These are phyloP conservation scores for Rotaria socialis DNA, from an alignment of 2,888 invertebrate genomes.

Conservation along the genomic window DNA sequence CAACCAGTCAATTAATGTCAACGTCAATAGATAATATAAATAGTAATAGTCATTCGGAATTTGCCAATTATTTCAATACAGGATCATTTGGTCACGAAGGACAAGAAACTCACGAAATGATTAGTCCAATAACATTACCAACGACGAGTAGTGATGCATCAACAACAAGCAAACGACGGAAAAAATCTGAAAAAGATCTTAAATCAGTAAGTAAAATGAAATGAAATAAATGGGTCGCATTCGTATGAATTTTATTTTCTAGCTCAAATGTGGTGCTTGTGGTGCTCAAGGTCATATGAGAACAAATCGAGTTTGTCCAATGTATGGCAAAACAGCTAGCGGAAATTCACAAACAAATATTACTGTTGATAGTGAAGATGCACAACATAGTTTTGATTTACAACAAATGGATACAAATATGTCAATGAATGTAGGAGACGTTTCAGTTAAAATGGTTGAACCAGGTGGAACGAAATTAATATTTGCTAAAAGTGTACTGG, in stretches of 20 bases:
- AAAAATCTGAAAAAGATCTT: constrained; percentile 11
- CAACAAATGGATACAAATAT: not conserved
- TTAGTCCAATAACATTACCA: not conserved
- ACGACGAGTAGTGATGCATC: not conserved
- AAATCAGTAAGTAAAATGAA: not conserved
- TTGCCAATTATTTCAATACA: not conserved
- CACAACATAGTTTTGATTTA: constrained; percentile 17
- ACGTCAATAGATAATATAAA: not conserved
- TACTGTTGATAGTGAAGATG: not conserved
- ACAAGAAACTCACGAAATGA: not conserved
- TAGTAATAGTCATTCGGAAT: constrained; percentile 3
- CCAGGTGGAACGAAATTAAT: constrained; percentile 18
- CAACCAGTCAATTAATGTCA: not conserved
- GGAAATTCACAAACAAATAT: not conserved
- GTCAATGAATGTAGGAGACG: not conserved
- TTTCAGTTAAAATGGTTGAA: constrained; percentile 34
- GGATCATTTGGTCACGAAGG: not conserved
- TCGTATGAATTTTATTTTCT: not conserved
- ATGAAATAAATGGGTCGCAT: not conserved
- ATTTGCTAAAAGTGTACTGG: not conserved
- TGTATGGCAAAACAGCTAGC: constrained; percentile 65
- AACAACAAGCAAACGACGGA: not conserved
- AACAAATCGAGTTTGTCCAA: constrained; percentile 93
- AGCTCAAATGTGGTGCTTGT: constrained; percentile 87
- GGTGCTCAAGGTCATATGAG: constrained; percentile 75